phyloP scores from a whole-genome alignment of 2,113 vertebrate species.

The Festucalex cinctus region DNA sequence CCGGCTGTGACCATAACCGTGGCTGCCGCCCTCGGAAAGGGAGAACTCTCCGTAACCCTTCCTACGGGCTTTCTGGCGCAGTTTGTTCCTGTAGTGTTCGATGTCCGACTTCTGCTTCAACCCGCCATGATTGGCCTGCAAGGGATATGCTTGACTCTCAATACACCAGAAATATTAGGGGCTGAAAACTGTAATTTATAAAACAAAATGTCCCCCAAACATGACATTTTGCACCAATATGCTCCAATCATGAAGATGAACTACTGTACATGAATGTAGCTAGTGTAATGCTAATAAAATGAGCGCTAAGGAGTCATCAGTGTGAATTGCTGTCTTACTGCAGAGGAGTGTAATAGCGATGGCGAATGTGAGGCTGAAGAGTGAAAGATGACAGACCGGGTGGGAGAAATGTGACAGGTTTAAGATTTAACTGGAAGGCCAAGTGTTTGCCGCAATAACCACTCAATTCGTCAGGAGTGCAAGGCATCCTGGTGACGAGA shows the following conservation, averaged over 20 bases:
- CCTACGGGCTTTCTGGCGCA: constrained; percentile 90
- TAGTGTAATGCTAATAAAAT: constrained; percentile 6
- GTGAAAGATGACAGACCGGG: constrained; percentile 19
- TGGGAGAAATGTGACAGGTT: background rate
- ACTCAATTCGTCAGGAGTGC: constrained; percentile 14
- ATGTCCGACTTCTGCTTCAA: constrained; percentile 98
- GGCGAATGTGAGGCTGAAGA: background rate
- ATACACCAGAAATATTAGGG: background rate
- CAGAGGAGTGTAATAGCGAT: background rate
- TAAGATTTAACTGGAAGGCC: constrained; percentile 1
- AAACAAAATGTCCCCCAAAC: constrained; percentile 4
- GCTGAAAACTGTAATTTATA: background rate
- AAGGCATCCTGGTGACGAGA: constrained; percentile 10
- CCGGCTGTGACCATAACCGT: constrained; percentile 58
- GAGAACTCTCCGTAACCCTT: constrained; percentile 94
- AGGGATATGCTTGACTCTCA: background rate
- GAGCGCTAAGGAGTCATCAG: constrained; percentile 15
- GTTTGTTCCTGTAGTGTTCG: constrained; percentile 96
- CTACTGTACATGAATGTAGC: background rate
- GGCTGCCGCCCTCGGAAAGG: constrained; percentile 71
- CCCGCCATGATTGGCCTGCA: constrained; percentile 82
- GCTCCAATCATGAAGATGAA: too few relatives aligned
- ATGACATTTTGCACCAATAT: constrained; percentile 8
- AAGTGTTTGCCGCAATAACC: constrained; percentile 17
- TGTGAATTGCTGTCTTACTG: constrained; percentile 5